Evolutionary conservation across 1,140 invertebrate species (phyloP).

Genomic region (Sinella curviseta): DNA sequence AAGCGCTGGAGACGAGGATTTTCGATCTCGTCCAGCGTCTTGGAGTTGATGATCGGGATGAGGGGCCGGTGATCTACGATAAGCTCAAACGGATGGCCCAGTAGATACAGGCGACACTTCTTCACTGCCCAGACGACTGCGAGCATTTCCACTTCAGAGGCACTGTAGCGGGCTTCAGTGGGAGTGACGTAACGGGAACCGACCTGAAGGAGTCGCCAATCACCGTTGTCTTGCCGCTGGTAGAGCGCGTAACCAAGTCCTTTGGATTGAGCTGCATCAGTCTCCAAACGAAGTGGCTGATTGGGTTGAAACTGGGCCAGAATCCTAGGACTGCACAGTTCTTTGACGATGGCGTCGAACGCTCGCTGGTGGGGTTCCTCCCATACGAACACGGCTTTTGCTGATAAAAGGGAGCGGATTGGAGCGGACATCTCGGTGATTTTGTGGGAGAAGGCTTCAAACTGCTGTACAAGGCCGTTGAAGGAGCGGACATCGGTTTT

Average conservation of each 20-base stretch:
- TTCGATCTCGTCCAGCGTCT: background rate
- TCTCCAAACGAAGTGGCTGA: background rate
- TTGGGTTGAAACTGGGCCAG: background rate
- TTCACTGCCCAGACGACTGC: background rate
- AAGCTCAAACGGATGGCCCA: background rate
- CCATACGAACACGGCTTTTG: background rate
- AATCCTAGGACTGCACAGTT: background rate
- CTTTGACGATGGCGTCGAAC: background rate
- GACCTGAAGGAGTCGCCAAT: background rate
- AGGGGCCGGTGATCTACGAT: constrained; percentile 3
- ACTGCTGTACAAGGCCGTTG: background rate
- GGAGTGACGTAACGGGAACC: background rate
- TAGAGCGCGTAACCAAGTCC: background rate
- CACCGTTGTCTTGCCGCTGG: background rate
- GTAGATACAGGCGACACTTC: background rate
- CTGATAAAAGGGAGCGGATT: background rate
- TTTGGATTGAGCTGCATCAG: constrained; percentile 8
- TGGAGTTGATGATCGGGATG: constrained; percentile 2
- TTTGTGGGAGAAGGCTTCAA: constrained; percentile 5
- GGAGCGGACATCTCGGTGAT: background rate
- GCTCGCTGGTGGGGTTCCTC: background rate
- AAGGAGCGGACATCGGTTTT: constrained; percentile 17
- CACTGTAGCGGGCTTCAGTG: background rate
- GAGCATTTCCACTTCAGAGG: background rate
- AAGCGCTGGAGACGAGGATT: background rate